Conservation (phyloP, 2,113 vertebrate species). For the Colinus virginianus region DNA sequence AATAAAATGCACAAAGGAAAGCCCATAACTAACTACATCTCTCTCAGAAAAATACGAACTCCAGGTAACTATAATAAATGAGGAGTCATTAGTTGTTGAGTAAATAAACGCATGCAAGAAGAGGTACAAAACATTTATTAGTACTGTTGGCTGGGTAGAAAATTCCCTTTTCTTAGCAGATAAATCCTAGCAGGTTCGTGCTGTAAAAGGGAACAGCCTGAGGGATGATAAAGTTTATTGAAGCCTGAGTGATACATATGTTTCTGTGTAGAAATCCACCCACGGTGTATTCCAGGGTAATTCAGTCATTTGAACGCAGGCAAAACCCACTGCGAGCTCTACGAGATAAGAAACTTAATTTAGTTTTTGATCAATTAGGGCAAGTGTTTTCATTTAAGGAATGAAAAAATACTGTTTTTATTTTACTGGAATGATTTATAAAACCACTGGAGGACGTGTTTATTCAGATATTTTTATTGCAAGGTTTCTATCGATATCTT, state of each 20-base stretch:
- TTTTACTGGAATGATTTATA: not conserved
- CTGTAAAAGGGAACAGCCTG: constrained; percentile 17
- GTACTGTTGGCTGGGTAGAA: not conserved
- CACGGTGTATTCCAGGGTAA: not conserved
- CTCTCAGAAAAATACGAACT: constrained; percentile 26
- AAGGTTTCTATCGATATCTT: not conserved
- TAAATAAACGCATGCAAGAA: constrained; percentile 32
- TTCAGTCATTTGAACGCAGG: not conserved
- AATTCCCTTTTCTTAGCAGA: constrained; percentile 20
- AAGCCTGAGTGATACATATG: constrained; percentile 15
- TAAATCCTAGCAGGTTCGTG: constrained; percentile 49
- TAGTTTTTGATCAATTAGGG: not conserved
- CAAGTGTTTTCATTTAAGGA: not conserved
- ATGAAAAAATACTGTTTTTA: not conserved
- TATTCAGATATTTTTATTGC: constrained; percentile 18
- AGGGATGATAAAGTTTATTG: constrained; percentile 43
- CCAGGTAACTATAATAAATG: constrained; percentile 45
- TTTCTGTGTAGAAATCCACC: constrained; percentile 29
- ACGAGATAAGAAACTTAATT: not conserved
- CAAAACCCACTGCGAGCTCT: not conserved
- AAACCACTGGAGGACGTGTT: not conserved
- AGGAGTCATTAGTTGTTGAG: constrained; percentile 32
- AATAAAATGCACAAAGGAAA: constrained; percentile 50
- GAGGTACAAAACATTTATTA: constrained; percentile 27
- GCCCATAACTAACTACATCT: constrained; percentile 18